A percentile compares a stretch with the other conserved stretches of the same genome.
phyloP scores from a whole-genome alignment of 2,888 invertebrate species.

The Leptopterna dolabrata region DNA sequence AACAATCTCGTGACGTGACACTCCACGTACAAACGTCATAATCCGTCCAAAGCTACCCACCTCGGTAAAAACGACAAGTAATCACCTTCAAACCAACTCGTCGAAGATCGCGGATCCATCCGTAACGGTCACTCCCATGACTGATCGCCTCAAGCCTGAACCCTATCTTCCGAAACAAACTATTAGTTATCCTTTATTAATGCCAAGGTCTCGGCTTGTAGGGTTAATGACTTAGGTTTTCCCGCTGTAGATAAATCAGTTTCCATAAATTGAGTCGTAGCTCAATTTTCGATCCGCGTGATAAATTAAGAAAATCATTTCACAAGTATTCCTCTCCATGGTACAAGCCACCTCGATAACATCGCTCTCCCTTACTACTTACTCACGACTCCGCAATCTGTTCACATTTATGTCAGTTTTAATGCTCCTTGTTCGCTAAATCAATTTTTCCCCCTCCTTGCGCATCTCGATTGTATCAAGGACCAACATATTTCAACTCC shows the following conservation, averaged over 20 bases:
- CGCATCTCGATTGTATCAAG: background rate
- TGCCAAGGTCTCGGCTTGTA: background rate
- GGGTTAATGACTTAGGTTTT: background rate
- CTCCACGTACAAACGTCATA: background rate
- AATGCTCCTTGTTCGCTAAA: background rate
- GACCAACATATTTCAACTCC: background rate
- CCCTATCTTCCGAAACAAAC: background rate
- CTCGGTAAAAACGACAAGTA: background rate
- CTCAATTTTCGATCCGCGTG: background rate
- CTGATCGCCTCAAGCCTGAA: background rate
- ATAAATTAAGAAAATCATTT: conserved; percentile 3
- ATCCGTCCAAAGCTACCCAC: background rate
- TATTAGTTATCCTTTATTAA: background rate
- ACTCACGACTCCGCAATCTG: background rate
- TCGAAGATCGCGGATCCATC: background rate
- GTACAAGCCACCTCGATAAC: background rate
- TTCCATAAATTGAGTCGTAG: background rate
- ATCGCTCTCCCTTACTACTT: background rate
- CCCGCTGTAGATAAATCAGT: background rate
- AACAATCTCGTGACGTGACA: background rate
- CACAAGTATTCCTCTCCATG: background rate
- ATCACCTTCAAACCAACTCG: background rate
- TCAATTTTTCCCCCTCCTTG: background rate
- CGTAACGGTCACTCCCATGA: background rate
- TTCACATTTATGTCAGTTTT: background rate